Percentiles rank a stretch among this genome's conserved stretches.
phyloP scores from a whole-genome alignment of 1,140 invertebrate species.

The Spodoptera litura region DNA sequence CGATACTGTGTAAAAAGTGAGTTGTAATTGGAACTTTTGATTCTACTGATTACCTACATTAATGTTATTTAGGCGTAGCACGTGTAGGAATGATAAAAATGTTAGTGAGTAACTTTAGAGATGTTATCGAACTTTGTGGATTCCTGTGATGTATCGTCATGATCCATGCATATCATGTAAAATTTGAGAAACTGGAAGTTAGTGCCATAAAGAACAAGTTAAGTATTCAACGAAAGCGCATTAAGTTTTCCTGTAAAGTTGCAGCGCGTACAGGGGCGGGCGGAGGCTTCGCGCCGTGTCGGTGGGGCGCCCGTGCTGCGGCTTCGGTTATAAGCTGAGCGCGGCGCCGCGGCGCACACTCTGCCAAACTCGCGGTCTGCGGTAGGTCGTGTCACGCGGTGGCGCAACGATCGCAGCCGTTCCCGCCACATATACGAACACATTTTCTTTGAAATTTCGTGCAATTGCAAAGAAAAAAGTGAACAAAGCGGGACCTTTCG shows the following conservation, averaged over 20 bases:
- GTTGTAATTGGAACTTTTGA: too few relatives aligned
- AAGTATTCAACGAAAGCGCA: slow-evolving; percentile 46
- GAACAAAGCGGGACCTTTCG: slow-evolving; percentile 68
- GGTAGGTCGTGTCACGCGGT: slow-evolving; percentile 78
- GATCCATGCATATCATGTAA: slow-evolving; percentile 28
- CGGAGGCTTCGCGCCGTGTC: slow-evolving; percentile 58
- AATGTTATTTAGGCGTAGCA: neutral
- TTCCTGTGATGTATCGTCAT: slow-evolving; percentile 27
- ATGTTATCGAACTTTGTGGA: slow-evolving; percentile 17
- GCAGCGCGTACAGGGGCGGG: slow-evolving; percentile 60
- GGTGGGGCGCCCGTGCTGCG: slow-evolving; percentile 12
- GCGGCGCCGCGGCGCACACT: slow-evolving; percentile 69
- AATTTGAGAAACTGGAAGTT: slow-evolving; percentile 35
- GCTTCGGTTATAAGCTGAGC: slow-evolving; percentile 63
- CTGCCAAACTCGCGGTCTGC: slow-evolving; percentile 71
- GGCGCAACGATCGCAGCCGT: slow-evolving; percentile 80
- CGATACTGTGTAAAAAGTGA: neutral
- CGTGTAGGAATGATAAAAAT: slow-evolving; percentile 1
- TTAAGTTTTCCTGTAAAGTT: slow-evolving; percentile 50
- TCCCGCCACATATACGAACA: slow-evolving; percentile 65
- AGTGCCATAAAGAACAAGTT: slow-evolving; percentile 38
- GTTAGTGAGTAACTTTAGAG: neutral
- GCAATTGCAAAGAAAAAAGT: slow-evolving; percentile 84
- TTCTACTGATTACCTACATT: neutral
- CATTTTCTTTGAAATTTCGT: slow-evolving; percentile 85